Base-by-base conservation (phyloP, 2,113 vertebrate species). In the Thymallus thymallus region DNA sequence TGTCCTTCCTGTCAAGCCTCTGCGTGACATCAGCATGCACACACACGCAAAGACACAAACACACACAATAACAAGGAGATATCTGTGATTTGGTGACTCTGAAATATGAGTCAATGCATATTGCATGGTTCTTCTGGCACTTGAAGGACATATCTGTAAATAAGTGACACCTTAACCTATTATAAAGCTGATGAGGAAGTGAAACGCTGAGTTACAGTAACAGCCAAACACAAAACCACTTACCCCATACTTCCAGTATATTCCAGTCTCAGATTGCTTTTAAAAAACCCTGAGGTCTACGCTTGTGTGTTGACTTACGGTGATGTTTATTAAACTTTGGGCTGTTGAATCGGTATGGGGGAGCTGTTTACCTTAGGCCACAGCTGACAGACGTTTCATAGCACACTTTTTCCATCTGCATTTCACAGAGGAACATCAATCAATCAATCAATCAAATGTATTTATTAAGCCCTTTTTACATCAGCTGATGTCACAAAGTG, bases 381-480 rank as follows among this genome's bases (percentile, higher is more conserved):
- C 66, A 79, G 75, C 74, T 83, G 81, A 82, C 75, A 78, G 35
- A 70, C 60, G 67, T 70, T 79, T 81, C 74, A 84, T 32, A 69
- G 76, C 12, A 74, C 14, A 16, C 62, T 75, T 84, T 76, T 82
- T 81, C 79, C n/a, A 26, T 23, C 22, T 14, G 46, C 64, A 69
- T 75, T 77, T 76, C 74, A 71, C 24, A 71, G 23, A 62, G 9
- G 14, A 83, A 77, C 61, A 67, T 81, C n/a, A n/a, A n/a, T n/a
- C n/a, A n/a, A n/a, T n/a, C n/a, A n/a, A n/a, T n/a, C n/a, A n/a
- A n/a, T n/a, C n/a, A n/a, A n/a, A n/a, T n/a, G n/a, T n/a, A n/a
- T n/a, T n/a, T n/a, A n/a, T n/a, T n/a, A n/a, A n/a, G n/a, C n/a
- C n/a, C n/a, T n/a, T n/a, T n/a, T n/a, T n/a, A n/a, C n/a, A n/a